These are phyloP conservation scores for Rhodophaea formosa DNA, from an alignment of 2,888 invertebrate species.

Conservation along the genomic window DNA sequence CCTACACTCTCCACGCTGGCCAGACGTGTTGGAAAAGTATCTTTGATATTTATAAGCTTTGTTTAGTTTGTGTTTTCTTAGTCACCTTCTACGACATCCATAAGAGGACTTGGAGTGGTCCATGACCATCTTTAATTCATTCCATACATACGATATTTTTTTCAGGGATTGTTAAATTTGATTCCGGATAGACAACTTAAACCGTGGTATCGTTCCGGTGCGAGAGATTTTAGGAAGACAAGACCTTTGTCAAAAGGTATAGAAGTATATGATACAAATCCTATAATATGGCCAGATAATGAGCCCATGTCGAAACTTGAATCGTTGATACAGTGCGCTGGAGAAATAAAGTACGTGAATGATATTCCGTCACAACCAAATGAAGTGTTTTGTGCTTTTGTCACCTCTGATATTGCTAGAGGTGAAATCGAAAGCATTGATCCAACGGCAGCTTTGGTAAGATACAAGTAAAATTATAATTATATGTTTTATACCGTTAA, in stretches of 20 bases:
- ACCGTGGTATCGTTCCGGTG: constrained; percentile 73
- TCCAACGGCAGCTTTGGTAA: constrained; percentile 83
- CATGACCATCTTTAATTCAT: constrained; percentile 9
- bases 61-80: too few relatives aligned
- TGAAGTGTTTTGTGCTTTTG: constrained; percentile 86
- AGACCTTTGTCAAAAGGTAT: constrained; percentile 82
- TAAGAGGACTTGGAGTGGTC: too few relatives aligned
- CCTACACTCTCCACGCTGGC: too few relatives aligned
- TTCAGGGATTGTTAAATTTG: constrained; percentile 75
- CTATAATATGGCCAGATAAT: constrained; percentile 83
- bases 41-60: too few relatives aligned
- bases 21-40: too few relatives aligned
- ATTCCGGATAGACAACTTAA: constrained; percentile 68
- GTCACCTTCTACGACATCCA: too few relatives aligned
- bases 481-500: too few relatives aligned
- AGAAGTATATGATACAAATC: constrained; percentile 84
- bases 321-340: constrained; percentile 82
- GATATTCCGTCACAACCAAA: constrained; percentile 81
- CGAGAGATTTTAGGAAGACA: constrained; percentile 62
- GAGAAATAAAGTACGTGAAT: constrained; percentile 84
- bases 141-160: not conserved
- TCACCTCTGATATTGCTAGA: constrained; percentile 72
- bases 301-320: constrained; percentile 85
- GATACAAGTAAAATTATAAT: too few relatives aligned
- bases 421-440: constrained; percentile 83